Evolutionary conservation across 2,797 vertebrate species (phyloP), one percentile per base, ranked within the genome.

Genomic region (Apogon hyalosoma): DNA sequence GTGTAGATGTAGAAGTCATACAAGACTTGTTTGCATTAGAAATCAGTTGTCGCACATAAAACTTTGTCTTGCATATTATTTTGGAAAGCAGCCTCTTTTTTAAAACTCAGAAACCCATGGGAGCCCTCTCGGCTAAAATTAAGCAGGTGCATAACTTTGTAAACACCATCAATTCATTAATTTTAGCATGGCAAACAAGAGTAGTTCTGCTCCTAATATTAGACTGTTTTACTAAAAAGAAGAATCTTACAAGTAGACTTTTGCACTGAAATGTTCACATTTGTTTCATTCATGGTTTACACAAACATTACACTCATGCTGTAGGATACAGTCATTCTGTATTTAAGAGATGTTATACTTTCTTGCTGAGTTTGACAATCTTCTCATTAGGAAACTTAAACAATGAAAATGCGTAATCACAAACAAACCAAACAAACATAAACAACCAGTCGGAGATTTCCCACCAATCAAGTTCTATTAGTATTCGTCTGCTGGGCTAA

Each of bases 401-500:
- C 31, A 7, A 1, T 10, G 31, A 8, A 61, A 11, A 33, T 41
- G 36, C 11, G 40, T 11, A 24, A 21, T 9, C 47, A 13, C 11
- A 46, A 14, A 51, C 52, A 13, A 15, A 9, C 9, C 51, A 12
- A 19, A 38, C 14, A 13, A 4, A 39, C 38, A 59, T 50, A 73
- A 52, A 41, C 45, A 54, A 50, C 0, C 18, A 39, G 54, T 55
- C 68, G 55, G 47, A 48, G 28, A 54, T 38, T 7, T 36, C 57
- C 14, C 31, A 21, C 53, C 68, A 38, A 63, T 66, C 56, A 16
- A 24, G 1, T 8, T 54, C 60, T 56, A 1, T 75, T 42, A 16
- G 47, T 62, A 52, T 63, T 73, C 7, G 3, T 66, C 38, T 55
- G 16, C 56, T 70, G 53, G 67, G 52, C 53, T 55, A 31, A 51